Percentiles rank a stretch among this genome's conserved stretches.
Evolutionary conservation across 1,140 invertebrate species (phyloP).

Genomic region (Drosophila sp.): DNA sequence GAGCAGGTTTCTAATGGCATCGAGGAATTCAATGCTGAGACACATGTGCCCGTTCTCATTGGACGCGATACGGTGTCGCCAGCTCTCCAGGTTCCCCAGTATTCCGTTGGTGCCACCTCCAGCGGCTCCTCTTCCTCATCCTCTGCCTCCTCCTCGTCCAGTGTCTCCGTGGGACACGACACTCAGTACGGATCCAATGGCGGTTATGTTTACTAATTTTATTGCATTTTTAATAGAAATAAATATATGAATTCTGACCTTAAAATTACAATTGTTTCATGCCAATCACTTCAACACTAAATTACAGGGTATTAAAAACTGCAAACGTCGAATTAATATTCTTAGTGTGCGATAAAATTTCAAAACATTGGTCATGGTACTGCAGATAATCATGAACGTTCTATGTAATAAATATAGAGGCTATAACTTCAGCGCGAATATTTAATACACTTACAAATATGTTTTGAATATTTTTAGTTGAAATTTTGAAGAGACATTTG

Average conservation of each 20-base stretch:
- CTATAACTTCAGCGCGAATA: background rate
- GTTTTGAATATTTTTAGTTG: too few species aligned
- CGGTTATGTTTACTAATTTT: constrained; percentile 67
- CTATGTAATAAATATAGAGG: too few species aligned
- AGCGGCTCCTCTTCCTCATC: background rate
- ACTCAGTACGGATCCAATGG: constrained; percentile 72
- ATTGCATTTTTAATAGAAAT: background rate
- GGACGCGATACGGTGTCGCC: constrained; percentile 60
- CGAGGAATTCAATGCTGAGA: constrained; percentile 63
- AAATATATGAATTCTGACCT: background rate
- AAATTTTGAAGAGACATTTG: too few species aligned
- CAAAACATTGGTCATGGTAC: constrained; percentile 6
- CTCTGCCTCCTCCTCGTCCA: background rate
- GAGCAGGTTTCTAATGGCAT: constrained; percentile 65
- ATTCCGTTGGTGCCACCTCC: constrained; percentile 8
- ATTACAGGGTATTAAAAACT: constrained; percentile 20
- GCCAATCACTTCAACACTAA: background rate
- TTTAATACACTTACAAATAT: background rate
- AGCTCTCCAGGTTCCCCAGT: constrained; percentile 34
- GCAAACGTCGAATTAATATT: constrained; percentile 26
- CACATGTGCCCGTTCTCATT: constrained; percentile 57
- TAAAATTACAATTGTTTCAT: background rate
- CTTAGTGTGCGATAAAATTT: constrained; percentile 2
- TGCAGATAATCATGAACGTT: background rate
- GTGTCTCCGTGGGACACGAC: constrained; percentile 10